Evolutionary conservation across 2,888 invertebrate species (phyloP), one percentile per base, ranked within the genome.

Genomic region (Steinernema hermaphroditum): DNA sequence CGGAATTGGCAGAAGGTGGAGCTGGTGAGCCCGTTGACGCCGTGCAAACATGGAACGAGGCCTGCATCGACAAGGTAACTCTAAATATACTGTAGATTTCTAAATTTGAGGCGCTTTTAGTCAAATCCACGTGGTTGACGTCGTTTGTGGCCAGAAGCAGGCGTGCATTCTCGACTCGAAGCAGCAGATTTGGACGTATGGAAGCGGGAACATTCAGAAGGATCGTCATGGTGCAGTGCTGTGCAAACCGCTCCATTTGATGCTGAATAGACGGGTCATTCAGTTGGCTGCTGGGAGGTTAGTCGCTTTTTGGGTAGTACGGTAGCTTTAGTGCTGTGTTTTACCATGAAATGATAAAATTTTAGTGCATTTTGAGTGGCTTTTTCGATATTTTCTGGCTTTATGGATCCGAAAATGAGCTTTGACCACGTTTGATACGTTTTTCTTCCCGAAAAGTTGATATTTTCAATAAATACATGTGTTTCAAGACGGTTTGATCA

Each of bases 41-140:
- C 54, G 54, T 54, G 54, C 54, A 54, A 54, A 27, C 54, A 54
- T 24, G 54, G 54, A 27, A 54, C 54, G 27, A 22, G 54, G 16
- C 54, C 54, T 6, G 2, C 27, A 19, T 22, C 54, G 27, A 54
- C 54, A 12, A 54, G 19, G 54, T 54, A 24, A 54, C 24, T 27
- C n/a, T 27, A 6, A 54, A n/a, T n/a, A n/a, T n/a, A n/a, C n/a
- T n/a, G 12, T 24, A 12, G n/a, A n/a, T 46, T 6, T 16, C 46
- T 46, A 4, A 46, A 9, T 6, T 46, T 19, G 19, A 46, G 4
- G n/a, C 16, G 46, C 16, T 54, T 54, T 54, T 22, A 54, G 54
- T 27, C 22, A 16, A 54, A 54, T 54, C 27, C 2, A 2, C 54
- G 54, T 54, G 2, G 4, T 4, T 8, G 54, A 54, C 27, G 54